Conservation (phyloP, 2,113 vertebrate species). For the Bubalus kerabau region DNA sequence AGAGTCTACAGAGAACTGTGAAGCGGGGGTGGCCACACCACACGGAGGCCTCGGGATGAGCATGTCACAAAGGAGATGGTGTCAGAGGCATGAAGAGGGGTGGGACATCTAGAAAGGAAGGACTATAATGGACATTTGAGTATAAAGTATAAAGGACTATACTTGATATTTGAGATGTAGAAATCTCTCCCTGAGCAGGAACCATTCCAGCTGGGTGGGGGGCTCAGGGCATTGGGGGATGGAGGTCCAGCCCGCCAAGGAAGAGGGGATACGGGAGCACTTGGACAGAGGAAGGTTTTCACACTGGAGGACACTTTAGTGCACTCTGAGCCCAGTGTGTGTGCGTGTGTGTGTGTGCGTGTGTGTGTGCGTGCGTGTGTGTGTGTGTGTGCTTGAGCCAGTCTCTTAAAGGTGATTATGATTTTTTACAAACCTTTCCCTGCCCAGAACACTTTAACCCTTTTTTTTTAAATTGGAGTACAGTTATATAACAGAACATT, state of each 20-base stretch:
- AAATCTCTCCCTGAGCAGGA: rapidly evolving
- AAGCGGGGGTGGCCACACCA: rapidly evolving
- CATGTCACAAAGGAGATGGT: background rate
- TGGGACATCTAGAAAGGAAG: background rate
- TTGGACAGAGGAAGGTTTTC: background rate
- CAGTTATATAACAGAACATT: background rate
- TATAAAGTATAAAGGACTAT: no score
- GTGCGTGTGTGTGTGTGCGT: background rate
- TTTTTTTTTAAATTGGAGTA: background rate
- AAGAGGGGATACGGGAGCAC: rapidly evolving
- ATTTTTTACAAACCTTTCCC: background rate
- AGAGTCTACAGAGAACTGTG: background rate
- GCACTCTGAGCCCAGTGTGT: background rate
- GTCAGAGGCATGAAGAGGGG: no score
- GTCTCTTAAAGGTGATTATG: background rate
- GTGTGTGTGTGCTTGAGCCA: background rate
- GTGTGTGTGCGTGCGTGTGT: no score
- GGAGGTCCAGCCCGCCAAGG: rapidly evolving
- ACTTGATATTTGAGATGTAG: background rate
- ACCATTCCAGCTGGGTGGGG: no score
- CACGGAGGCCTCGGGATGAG: background rate
- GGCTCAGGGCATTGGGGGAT: background rate
- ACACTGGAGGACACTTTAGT: no score
- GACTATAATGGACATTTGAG: no score
- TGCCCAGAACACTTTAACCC: background rate